phyloP scores from a whole-genome alignment of 2,888 invertebrate species.

The Julus scandinavius region DNA sequence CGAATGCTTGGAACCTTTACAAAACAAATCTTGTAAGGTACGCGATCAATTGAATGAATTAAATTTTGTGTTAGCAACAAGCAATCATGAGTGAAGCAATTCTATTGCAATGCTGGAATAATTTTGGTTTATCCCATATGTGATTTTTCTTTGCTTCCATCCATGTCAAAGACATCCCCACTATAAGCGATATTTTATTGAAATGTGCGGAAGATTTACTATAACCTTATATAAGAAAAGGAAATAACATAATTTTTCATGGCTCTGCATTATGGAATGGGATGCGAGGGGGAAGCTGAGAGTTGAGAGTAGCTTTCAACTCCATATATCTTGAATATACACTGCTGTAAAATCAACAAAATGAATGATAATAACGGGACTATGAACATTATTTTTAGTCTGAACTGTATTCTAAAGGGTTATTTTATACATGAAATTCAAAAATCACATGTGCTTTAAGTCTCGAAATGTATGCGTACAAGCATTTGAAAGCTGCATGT shows the following conservation, averaged over 20 bases:
- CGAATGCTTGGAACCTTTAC: too few species aligned
- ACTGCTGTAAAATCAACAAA: background rate
- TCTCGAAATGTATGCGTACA: background rate
- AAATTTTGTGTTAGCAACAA: too few species aligned
- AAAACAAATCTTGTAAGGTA: too few species aligned
- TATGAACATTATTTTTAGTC: background rate
- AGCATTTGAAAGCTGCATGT: background rate
- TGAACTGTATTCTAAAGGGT: background rate
- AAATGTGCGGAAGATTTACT: background rate
- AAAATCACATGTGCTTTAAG: background rate
- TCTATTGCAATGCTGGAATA: too few species aligned
- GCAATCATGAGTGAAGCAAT: too few species aligned
- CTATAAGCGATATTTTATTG: background rate
- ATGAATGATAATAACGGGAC: background rate
- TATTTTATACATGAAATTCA: background rate
- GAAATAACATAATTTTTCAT: background rate
- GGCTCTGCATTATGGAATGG: background rate
- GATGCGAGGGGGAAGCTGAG: background rate
- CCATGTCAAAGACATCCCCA: background rate
- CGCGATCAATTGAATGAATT: too few species aligned
- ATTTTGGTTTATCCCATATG: too few species aligned
- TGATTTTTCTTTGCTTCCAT: too few species aligned
- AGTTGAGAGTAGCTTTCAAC: background rate
- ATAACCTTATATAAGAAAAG: background rate
- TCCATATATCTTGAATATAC: background rate